Conservation (phyloP, 2,797 vertebrate species). For the Macrochelys suwanniensis region DNA sequence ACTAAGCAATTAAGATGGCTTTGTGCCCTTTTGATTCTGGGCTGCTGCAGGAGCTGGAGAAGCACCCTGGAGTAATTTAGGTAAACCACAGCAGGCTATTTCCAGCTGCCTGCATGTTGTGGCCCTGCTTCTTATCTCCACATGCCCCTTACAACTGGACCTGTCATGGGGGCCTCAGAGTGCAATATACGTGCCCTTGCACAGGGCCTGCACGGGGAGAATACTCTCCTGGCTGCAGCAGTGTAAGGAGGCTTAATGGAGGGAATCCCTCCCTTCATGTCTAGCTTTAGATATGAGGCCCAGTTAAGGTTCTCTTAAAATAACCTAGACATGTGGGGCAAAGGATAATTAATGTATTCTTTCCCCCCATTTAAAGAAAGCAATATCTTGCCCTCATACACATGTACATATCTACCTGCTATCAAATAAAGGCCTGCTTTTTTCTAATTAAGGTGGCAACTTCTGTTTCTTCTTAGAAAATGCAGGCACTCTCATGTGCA, state of each 20-base stretch:
- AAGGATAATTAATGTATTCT: neutral
- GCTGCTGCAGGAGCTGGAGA: rapidly evolving
- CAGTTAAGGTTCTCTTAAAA: neutral
- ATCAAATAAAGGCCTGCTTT: neutral
- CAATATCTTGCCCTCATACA: neutral
- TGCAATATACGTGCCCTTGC: neutral
- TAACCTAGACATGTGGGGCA: neutral
- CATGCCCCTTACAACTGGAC: neutral
- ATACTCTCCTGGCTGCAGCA: neutral
- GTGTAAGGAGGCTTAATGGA: neutral
- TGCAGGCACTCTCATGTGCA: neutral
- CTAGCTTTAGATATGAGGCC: neutral
- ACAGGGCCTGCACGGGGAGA: neutral
- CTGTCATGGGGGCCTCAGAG: neutral
- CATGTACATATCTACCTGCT: neutral
- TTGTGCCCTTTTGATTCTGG: neutral
- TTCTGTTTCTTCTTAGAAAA: neutral
- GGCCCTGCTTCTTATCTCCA: neutral
- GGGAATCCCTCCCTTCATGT: neutral
- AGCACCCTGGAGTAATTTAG: neutral
- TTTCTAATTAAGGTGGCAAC: neutral
- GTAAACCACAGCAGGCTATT: neutral
- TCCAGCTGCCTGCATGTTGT: neutral
- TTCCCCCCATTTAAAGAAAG: neutral
- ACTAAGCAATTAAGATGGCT: neutral